These are phyloP conservation scores for Pagetopsis macropterus DNA, from an alignment of 2,797 vertebrate species.

Conservation along the genomic window DNA sequence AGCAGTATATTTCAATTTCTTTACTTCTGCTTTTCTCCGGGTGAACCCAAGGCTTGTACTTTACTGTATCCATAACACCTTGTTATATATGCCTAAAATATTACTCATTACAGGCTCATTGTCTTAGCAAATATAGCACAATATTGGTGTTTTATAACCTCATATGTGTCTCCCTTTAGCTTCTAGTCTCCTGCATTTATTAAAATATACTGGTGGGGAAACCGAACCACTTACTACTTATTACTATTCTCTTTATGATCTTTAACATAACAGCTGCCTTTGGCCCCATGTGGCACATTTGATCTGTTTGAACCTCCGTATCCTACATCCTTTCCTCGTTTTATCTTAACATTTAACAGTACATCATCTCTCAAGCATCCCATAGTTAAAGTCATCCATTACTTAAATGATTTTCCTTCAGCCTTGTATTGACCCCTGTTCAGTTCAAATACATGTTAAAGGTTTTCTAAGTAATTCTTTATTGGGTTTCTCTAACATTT, in stretches of 20 bases:
- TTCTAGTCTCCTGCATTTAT: not conserved
- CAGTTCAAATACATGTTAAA: not conserved
- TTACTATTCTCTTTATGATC: not conserved
- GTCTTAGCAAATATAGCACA: not conserved
- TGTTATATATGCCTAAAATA: not conserved
- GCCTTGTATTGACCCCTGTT: not conserved
- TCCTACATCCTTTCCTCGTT: conserved; percentile 1
- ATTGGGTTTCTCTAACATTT: not conserved
- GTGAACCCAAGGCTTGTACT: not conserved
- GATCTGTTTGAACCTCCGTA: not conserved
- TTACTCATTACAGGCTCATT: not conserved
- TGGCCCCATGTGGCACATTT: not conserved
- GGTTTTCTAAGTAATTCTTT: too few relatives aligned
- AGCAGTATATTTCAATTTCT: not conserved
- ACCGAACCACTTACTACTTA: not conserved
- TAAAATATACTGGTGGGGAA: not conserved
- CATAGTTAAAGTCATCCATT: not conserved
- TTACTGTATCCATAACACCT: not conserved
- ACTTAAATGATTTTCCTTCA: not conserved
- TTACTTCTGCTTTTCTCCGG: not conserved
- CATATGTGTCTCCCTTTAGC: conserved; percentile 1
- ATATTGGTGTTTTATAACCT: conserved; percentile 1
- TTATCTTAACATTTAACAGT: conserved; percentile 20
- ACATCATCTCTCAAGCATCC: conserved; percentile 12
- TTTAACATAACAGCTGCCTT: conserved; percentile 10